Conservation (phyloP, 2,888 invertebrate species). For the Pseudococcus viburni region DNA sequence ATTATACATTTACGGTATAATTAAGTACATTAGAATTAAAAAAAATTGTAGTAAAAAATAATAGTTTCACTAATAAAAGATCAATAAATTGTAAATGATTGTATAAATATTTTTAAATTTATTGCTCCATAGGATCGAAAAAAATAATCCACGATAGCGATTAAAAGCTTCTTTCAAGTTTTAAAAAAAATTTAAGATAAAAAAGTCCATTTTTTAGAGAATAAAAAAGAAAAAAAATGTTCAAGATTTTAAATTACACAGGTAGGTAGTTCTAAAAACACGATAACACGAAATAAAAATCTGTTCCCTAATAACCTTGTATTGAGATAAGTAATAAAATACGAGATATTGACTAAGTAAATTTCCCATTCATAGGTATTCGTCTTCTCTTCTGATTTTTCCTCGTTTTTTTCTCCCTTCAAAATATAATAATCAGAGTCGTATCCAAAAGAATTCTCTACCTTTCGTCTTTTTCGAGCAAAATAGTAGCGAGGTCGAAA, state of each 20-base stretch:
- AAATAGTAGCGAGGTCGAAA: not conserved
- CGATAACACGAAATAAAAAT: slow-evolving; percentile 40
- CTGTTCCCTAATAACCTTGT: slow-evolving; percentile 55
- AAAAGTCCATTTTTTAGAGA: slow-evolving; percentile 41
- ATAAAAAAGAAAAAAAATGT: slow-evolving; percentile 40
- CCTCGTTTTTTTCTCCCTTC: not conserved
- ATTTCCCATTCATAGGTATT: not conserved
- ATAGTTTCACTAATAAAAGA: slow-evolving; percentile 57
- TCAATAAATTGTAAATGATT: slow-evolving; percentile 55
- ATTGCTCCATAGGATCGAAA: slow-evolving; percentile 47
- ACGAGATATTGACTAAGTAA: slow-evolving; percentile 33
- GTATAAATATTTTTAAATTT: slow-evolving; percentile 51
- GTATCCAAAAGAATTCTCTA: not conserved
- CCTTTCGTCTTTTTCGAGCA: not conserved
- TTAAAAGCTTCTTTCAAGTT: slow-evolving; percentile 46
- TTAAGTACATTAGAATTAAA: slow-evolving; percentile 27
- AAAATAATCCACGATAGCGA: slow-evolving; percentile 49
- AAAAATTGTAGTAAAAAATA: slow-evolving; percentile 54
- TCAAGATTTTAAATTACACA: slow-evolving; percentile 21
- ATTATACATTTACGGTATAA: slow-evolving; percentile 44
- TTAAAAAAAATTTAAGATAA: slow-evolving; percentile 42
- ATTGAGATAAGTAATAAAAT: slow-evolving; percentile 46
- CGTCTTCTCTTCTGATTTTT: not conserved
- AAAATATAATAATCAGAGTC: not conserved
- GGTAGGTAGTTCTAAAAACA: slow-evolving; percentile 15